Evolutionary conservation across 1,140 invertebrate species (phyloP), one percentile per base, ranked within the genome.

Genomic region (Tetramorium simillimum): DNA sequence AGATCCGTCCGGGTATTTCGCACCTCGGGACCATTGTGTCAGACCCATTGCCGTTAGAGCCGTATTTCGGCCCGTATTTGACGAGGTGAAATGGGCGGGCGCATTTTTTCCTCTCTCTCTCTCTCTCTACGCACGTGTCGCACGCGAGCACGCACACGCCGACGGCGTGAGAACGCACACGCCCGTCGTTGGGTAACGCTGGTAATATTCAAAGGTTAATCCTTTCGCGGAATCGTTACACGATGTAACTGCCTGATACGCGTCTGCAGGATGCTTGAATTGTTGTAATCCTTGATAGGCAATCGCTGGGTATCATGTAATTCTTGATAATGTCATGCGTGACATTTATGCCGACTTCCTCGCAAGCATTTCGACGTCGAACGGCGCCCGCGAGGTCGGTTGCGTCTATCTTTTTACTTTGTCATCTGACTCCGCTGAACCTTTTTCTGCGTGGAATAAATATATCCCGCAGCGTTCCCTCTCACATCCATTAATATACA

Each of bases 221-320:
- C 53, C 24, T 84, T 84, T 75, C 80, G 56, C 40, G n/a, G 69
- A 84, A 84, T 73, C 37, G 24, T 65, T 33, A 62, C 10, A 62
- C 46, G 21, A 53, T 53, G 46, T 81, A 78, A 78, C 28, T 18
- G 62, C 7, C 62, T 53, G 62, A 60, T 56, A 62, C n/a, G 46
- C 33, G 33, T 16, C 33, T 70, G 24, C 63, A n/a, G 63, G 28
- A 60, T 73, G n/a, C 69, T 62, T 62, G 43, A 60, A 72, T 82
- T 82, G 67, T 82, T 82, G 80, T 82, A 82, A 82, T 82, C 53
- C 80, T 82, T 82, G 80, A 84, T 84, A 62, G 69, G 24, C 53
- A 21, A 33, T 46, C 37, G 16, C 12, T 18, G n/a, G 14, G 24
- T 18, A 73, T 72, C 24, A n/a, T 60, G 18, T 58, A 56, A 72